Evolutionary conservation across 1,140 invertebrate species (phyloP).

Genomic region (Dinoponera quadriceps): DNA sequence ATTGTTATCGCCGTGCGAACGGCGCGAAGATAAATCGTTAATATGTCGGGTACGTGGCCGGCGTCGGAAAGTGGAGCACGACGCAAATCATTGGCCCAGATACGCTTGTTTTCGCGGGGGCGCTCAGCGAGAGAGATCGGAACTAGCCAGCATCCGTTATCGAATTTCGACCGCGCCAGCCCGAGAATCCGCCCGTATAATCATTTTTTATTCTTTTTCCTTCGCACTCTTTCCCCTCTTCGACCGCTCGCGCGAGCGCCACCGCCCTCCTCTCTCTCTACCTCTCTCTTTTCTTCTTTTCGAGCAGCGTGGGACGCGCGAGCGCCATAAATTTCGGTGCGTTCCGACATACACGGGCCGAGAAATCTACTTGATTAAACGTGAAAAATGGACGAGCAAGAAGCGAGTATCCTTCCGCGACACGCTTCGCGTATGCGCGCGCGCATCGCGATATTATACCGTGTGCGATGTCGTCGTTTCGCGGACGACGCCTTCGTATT

Average conservation of each 20-base stretch:
- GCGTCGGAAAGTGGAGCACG: slow-evolving; percentile 49
- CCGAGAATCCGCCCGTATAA: slow-evolving; percentile 19
- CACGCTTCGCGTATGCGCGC: not conserved
- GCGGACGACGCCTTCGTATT: slow-evolving; percentile 1
- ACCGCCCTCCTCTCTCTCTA: no score
- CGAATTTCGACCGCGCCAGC: slow-evolving; percentile 53
- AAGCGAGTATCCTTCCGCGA: slow-evolving; percentile 11
- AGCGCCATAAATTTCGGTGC: slow-evolving; percentile 38
- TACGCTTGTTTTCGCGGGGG: slow-evolving; percentile 50
- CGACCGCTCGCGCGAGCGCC: no score
- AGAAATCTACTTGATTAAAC: slow-evolving; percentile 61
- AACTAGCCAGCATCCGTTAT: slow-evolving; percentile 47
- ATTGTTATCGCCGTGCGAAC: slow-evolving; percentile 67
- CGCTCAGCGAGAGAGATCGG: slow-evolving; percentile 10
- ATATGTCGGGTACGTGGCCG: slow-evolving; percentile 64
- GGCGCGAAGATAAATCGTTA: slow-evolving; percentile 67
- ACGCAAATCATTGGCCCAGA: slow-evolving; percentile 53
- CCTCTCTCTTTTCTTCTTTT: slow-evolving; percentile 8
- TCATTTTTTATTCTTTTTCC: slow-evolving; percentile 44
- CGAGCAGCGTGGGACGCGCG: slow-evolving; percentile 3
- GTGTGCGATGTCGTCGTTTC: not conserved
- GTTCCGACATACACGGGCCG: slow-evolving; percentile 27
- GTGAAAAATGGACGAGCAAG: slow-evolving; percentile 42
- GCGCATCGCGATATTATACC: not conserved
- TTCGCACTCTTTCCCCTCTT: not conserved